Percentiles rank a stretch among this genome's conserved stretches.
These are phyloP conservation scores for Spodoptera litura DNA, from an alignment of 1,140 invertebrate species.

Conservation along the genomic window DNA sequence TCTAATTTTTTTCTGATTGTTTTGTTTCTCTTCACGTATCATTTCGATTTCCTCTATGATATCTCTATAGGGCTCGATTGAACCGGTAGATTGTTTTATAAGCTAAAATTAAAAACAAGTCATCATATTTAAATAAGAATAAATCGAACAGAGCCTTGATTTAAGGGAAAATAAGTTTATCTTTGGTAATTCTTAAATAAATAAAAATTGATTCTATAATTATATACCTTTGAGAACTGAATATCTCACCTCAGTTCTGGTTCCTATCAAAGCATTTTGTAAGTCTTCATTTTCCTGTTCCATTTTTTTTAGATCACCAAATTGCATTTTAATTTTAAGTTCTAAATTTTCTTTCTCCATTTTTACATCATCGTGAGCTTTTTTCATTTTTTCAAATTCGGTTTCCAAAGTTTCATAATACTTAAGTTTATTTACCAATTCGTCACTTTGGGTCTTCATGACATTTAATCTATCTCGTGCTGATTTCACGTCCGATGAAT, in stretches of 20 bases:
- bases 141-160: too few relatives aligned
- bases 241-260: slow-evolving; percentile 65
- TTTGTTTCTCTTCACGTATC: slow-evolving; percentile 69
- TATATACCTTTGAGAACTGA: too few relatives aligned
- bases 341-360: slow-evolving; percentile 68
- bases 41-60: slow-evolving; percentile 69
- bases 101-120: slow-evolving; percentile 55
- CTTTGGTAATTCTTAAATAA: too few relatives aligned
- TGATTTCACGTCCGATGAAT: slow-evolving; percentile 62
- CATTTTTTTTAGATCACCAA: slow-evolving; percentile 57
- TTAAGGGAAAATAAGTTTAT: too few relatives aligned
- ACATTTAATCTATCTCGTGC: slow-evolving; percentile 55
- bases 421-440: slow-evolving; percentile 63
- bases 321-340: slow-evolving; percentile 59
- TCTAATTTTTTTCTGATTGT: slow-evolving; percentile 63
- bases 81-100: slow-evolving; percentile 42
- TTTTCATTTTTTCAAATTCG: slow-evolving; percentile 61
- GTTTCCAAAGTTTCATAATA: slow-evolving; percentile 62
- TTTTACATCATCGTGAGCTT: slow-evolving; percentile 53
- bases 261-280: slow-evolving; percentile 64
- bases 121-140: neutral
- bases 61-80: slow-evolving; percentile 51
- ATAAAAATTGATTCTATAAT: too few relatives aligned
- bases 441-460: slow-evolving; percentile 62
- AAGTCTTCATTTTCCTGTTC: slow-evolving; percentile 68